Percentiles rank a stretch among this genome's conserved stretches.
phyloP scores from a whole-genome alignment of 2,888 invertebrate species.

The Catocala nupta region DNA sequence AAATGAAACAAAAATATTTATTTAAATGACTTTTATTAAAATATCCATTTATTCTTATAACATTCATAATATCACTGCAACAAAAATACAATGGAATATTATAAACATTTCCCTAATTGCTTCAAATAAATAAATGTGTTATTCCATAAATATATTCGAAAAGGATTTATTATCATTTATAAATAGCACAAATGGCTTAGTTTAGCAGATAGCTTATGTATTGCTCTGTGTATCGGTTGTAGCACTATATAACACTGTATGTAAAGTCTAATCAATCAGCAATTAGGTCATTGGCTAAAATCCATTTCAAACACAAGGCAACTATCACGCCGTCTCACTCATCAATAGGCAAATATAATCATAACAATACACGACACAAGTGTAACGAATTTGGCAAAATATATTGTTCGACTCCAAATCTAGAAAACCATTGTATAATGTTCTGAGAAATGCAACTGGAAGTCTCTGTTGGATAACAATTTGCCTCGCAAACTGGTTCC shows the following conservation, averaged over 20 bases:
- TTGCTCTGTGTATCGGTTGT: constrained; percentile 52
- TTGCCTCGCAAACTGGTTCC: constrained; percentile 28
- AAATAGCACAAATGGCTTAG: constrained; percentile 53
- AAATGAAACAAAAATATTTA: constrained; percentile 69
- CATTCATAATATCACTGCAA: constrained; percentile 88
- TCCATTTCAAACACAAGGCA: constrained; percentile 61
- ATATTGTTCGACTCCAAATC: constrained; percentile 45
- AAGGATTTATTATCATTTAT: constrained; percentile 54
- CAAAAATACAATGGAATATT: constrained; percentile 87
- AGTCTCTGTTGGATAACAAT: constrained; percentile 41
- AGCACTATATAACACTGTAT: constrained; percentile 35
- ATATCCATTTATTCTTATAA: constrained; percentile 88
- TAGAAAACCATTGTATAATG: constrained; percentile 34
- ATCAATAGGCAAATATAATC: constrained; percentile 59
- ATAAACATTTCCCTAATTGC: constrained; percentile 85
- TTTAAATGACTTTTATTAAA: constrained; percentile 88
- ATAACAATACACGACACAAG: constrained; percentile 55
- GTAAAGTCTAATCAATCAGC: constrained; percentile 48
- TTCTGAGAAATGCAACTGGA: constrained; percentile 50
- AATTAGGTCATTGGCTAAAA: constrained; percentile 65
- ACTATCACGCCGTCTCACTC: constrained; percentile 62
- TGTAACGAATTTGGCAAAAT: constrained; percentile 62
- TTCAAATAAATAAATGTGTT: constrained; percentile 80
- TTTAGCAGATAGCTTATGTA: constrained; percentile 56
- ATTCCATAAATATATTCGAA: constrained; percentile 75